phyloP scores from a whole-genome alignment of 2,888 invertebrate species.

The Hedychridium roseum region DNA sequence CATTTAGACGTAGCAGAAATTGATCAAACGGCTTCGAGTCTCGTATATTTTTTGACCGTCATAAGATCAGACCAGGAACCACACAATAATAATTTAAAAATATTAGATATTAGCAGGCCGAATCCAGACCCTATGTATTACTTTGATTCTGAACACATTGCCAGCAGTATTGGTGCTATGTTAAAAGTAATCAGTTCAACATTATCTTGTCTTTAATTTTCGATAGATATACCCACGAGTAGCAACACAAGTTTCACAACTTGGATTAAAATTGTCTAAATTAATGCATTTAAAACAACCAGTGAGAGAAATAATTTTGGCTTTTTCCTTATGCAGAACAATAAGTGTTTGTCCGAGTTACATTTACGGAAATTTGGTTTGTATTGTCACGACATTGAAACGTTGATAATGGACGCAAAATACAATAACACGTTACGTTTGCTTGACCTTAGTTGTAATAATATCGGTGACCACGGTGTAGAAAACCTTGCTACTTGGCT shows the following conservation, averaged over 20 bases:
- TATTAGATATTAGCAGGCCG: conserved; percentile 62
- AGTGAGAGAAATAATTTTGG: too few relatives aligned
- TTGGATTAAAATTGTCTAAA: background rate
- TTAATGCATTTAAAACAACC: background rate
- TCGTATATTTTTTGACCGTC: conserved; percentile 66
- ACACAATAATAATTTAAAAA: conserved; percentile 50
- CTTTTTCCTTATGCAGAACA: conserved; percentile 46
- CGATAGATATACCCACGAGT: background rate
- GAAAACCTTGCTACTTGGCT: conserved; percentile 68
- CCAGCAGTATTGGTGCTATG: conserved; percentile 54
- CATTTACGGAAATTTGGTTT: conserved; percentile 71
- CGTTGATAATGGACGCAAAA: conserved; percentile 66
- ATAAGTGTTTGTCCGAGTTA: conserved; percentile 65
- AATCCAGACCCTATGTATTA: conserved; percentile 49
- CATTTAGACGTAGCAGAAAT: conserved; percentile 69
- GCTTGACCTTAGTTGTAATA: conserved; percentile 70
- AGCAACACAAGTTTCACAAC: background rate
- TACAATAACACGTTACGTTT: conserved; percentile 67
- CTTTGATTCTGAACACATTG: conserved; percentile 51
- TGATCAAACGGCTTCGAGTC: conserved; percentile 67
- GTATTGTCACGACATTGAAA: conserved; percentile 70
- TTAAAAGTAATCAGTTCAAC: conserved; percentile 45
- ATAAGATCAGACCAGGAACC: conserved; percentile 61
- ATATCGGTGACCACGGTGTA: conserved; percentile 70
- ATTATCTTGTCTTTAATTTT: background rate